phyloP scores from a whole-genome alignment of 2,113 vertebrate genomes.

The Limanda limanda region DNA sequence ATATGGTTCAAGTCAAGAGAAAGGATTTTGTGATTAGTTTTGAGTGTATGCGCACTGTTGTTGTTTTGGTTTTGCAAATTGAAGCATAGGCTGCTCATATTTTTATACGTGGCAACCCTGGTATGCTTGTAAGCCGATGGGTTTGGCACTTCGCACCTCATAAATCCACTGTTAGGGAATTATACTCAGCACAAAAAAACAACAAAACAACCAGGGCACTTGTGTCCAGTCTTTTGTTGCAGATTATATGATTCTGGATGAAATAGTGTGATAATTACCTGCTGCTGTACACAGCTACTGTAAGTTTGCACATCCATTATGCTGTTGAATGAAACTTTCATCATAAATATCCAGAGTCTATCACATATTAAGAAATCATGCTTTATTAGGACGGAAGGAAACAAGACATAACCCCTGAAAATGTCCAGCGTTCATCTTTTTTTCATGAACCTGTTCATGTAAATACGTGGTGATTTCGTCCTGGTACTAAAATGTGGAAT shows the following conservation, averaged over 20 bases:
- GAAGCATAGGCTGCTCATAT: background rate
- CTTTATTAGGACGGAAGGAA: background rate
- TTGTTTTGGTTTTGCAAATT: conserved; percentile 1
- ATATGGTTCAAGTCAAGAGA: background rate
- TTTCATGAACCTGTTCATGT: background rate
- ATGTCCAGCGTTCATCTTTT: background rate
- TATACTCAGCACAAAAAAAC: conserved; percentile 10
- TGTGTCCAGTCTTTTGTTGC: background rate
- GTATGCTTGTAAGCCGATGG: conserved; percentile 10
- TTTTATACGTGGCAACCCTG: background rate
- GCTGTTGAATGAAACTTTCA: no score
- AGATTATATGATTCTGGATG: background rate
- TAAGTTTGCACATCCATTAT: no score
- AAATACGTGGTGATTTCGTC: background rate
- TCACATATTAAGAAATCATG: background rate
- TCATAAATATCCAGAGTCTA: no score
- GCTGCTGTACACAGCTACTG: background rate
- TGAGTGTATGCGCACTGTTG: background rate
- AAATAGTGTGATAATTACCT: background rate
- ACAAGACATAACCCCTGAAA: background rate
- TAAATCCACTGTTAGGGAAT: background rate
- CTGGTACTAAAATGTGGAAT: background rate
- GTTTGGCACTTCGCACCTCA: conserved; percentile 1
- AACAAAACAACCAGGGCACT: background rate
- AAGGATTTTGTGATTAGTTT: conserved; percentile 10